A percentile compares a stretch with the other conserved stretches of the same genome.
Conservation (phyloP, 2,888 invertebrate species). For the Hartigia nigra region DNA sequence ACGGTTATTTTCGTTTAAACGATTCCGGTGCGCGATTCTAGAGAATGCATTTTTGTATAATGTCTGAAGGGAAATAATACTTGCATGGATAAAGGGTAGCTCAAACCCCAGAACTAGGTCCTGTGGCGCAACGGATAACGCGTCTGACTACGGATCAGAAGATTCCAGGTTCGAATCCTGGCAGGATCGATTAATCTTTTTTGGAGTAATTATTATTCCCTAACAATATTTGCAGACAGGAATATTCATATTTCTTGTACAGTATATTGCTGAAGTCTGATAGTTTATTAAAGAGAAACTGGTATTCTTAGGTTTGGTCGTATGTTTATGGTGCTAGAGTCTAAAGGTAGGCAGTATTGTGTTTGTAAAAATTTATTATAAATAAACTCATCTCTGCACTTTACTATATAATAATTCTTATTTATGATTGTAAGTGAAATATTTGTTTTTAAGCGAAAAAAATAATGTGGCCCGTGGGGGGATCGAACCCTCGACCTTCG, state of each 20-base stretch:
- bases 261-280: not conserved
- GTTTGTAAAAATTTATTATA: not conserved
- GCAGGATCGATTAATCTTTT: slow-evolving; percentile 51
- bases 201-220: slow-evolving; percentile 10
- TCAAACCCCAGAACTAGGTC: slow-evolving; percentile 32
- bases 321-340: not conserved
- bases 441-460: not conserved
- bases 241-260: not conserved
- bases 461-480: slow-evolving; percentile 30
- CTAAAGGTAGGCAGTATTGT: no score
- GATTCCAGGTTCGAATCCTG: slow-evolving; percentile 61
- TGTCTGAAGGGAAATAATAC: not conserved
- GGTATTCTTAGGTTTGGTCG: not conserved
- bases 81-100: accelerated
- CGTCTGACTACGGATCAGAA: slow-evolving; percentile 56
- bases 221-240: not conserved
- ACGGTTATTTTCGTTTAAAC: not conserved
- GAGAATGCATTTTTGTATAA: not conserved
- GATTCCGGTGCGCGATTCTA: not conserved
- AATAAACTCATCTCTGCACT: not conserved
- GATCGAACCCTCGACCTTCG: slow-evolving; percentile 40
- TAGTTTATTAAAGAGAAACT: not conserved
- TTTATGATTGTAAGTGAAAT: not conserved
- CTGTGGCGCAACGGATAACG: slow-evolving; percentile 59
- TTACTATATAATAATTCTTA: not conserved